A percentile compares a stretch with the other conserved stretches of the same genome.
Evolutionary conservation across 1,140 invertebrate species (phyloP).

Genomic region (Scylla paramamosain): DNA sequence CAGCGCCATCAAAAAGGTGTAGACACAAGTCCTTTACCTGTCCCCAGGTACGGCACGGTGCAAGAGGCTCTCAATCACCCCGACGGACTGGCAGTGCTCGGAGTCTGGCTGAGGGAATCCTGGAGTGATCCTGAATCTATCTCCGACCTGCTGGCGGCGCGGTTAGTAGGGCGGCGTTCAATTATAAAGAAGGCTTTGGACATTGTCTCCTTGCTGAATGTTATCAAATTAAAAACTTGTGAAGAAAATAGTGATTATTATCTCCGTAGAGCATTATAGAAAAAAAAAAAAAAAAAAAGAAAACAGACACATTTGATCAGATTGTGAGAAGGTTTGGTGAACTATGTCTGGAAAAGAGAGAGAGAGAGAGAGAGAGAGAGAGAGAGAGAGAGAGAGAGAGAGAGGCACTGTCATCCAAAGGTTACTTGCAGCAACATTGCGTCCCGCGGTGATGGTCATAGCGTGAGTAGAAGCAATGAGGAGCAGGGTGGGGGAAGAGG

Average conservation of each 20-base stretch:
- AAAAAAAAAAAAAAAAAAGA: no score
- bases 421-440: neutral
- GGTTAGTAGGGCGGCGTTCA: neutral
- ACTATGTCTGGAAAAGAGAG: no score
- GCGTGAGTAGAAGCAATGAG: neutral
- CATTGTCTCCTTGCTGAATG: no score
- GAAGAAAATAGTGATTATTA: no score
- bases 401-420: neutral
- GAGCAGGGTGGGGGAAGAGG: neutral
- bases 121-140: neutral
- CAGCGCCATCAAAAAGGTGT: neutral
- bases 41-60: constrained; percentile 36
- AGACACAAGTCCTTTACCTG: neutral
- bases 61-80: constrained; percentile 25
- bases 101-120: constrained; percentile 27
- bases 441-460: neutral
- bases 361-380: no score
- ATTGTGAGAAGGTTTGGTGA: no score
- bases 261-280: no score
- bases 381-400: no score
- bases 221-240: no score
- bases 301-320: no score
- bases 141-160: neutral
- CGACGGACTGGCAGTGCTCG: constrained; percentile 49
- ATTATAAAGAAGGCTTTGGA: neutral